Percentiles rank a stretch among this genome's conserved stretches.
Conservation (phyloP, 2,888 invertebrate species). For the Pyralis farinalis region DNA sequence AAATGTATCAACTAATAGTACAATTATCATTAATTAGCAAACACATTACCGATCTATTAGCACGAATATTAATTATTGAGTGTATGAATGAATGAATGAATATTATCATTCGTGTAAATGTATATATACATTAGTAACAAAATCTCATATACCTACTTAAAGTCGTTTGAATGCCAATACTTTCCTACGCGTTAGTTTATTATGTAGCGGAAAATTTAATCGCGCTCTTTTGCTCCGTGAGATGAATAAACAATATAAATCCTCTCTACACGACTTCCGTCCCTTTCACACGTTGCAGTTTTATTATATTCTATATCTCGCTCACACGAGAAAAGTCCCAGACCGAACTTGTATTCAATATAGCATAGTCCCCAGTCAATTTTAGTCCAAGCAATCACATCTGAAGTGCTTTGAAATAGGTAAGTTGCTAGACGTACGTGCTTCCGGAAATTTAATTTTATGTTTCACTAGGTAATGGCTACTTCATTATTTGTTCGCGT, state of each 20-base stretch:
- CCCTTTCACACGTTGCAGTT: constrained; percentile 32
- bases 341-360: constrained; percentile 44
- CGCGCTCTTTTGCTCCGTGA: constrained; percentile 64
- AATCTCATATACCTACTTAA: not conserved
- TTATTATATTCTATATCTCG: constrained; percentile 32
- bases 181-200: constrained; percentile 52
- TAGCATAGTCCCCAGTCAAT: constrained; percentile 41
- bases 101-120: not conserved
- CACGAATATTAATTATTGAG: too few species aligned
- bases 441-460: too few species aligned
- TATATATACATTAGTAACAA: not conserved
- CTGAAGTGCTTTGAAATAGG: constrained; percentile 18
- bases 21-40: too few species aligned
- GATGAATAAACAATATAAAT: constrained; percentile 63
- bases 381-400: constrained; percentile 43
- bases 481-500: too few species aligned
- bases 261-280: constrained; percentile 27
- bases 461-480: too few species aligned
- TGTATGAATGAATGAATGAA: too few species aligned
- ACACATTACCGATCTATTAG: too few species aligned
- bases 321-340: constrained; percentile 36
- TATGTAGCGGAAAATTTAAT: constrained; percentile 74
- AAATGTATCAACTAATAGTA: too few species aligned
- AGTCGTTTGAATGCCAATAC: constrained; percentile 19
- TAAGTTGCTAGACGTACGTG: too few species aligned